phyloP scores from a whole-genome alignment of 2,888 invertebrate genomes.

The Nineta flava region DNA sequence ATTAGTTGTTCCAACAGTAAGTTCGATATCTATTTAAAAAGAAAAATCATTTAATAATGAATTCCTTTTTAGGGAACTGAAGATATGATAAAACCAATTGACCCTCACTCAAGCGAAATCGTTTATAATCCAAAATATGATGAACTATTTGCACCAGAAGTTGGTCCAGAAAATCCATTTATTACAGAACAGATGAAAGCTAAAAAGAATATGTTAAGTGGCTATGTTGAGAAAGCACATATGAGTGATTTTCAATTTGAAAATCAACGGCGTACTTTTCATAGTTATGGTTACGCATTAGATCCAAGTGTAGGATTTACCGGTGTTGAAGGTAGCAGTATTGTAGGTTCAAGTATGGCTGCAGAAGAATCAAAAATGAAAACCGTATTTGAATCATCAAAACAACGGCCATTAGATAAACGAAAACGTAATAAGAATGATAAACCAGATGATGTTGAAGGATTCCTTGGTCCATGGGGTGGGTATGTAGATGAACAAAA shows the following conservation, averaged over 20 bases:
- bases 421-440: conserved; percentile 78
- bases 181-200: conserved; percentile 81
- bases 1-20: conserved; percentile 63
- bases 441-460: conserved; percentile 80
- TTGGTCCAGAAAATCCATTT: conserved; percentile 88
- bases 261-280: conserved; percentile 85
- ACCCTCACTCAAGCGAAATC: conserved; percentile 68
- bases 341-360: conserved; percentile 46
- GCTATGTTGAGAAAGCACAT: conserved; percentile 88
- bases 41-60: conserved; percentile 3
- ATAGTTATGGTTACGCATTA: conserved; percentile 86
- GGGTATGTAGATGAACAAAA: conserved; percentile 80
- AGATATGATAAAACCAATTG: conserved; percentile 53
- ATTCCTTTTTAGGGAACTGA: conserved; percentile 44
- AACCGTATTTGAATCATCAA: conserved; percentile 80
- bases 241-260: conserved; percentile 96
- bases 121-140: conserved; percentile 87
- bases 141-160: conserved; percentile 80
- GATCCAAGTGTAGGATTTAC: conserved; percentile 70
- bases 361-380: conserved; percentile 62
- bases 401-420: conserved; percentile 54
- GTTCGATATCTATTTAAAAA: conserved; percentile 12
- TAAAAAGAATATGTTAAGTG: conserved; percentile 79
- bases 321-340: conserved; percentile 27
- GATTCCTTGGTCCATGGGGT: conserved; percentile 97